Conservation (phyloP, 2,888 invertebrate genomes). For the Periphyllus acericola region DNA sequence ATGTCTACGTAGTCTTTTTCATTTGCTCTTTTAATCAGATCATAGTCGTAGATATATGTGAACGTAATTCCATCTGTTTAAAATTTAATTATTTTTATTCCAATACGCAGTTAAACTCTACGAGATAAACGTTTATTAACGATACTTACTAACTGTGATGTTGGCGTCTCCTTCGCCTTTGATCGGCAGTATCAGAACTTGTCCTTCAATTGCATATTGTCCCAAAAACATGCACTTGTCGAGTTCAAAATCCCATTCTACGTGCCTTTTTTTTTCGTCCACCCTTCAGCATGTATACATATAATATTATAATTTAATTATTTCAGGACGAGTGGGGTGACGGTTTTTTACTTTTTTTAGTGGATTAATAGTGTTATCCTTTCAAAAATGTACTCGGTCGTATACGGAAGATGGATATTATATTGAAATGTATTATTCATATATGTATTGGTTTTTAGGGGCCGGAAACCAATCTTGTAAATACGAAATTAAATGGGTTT, state of each 20-base stretch:
- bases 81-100: neutral
- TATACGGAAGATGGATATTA: neutral
- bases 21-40: constrained; percentile 64
- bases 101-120: neutral
- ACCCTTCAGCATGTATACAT: constrained; percentile 60
- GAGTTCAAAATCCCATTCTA: constrained; percentile 67
- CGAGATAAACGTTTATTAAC: neutral
- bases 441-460: too few relatives aligned
- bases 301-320: neutral
- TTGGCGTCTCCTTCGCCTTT: constrained; percentile 70
- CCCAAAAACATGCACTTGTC: constrained; percentile 71
- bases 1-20: constrained; percentile 64
- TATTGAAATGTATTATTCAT: neutral
- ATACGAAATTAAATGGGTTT: too few relatives aligned
- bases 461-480: too few relatives aligned
- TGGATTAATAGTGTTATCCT: too few relatives aligned
- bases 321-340: neutral
- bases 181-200: constrained; percentile 71
- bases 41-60: constrained; percentile 64
- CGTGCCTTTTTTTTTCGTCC: constrained; percentile 64
- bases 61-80: constrained; percentile 64
- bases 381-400: neutral
- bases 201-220: constrained; percentile 71
- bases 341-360: neutral
- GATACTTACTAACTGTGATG: constrained; percentile 71